Conservation (phyloP, 2,797 vertebrate species). For the Hippocampus kuda region DNA sequence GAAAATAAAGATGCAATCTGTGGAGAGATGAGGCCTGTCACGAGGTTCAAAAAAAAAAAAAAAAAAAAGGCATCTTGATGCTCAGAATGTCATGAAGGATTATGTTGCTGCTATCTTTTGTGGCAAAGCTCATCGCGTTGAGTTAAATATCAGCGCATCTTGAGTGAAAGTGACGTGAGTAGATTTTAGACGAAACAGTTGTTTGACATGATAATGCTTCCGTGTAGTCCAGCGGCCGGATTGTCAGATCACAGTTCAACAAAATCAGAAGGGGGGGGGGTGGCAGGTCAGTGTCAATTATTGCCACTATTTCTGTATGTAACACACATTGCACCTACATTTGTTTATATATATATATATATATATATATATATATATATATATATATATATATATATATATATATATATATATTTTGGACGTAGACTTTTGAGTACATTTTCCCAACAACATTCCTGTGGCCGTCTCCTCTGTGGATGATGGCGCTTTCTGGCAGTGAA, state of each 20-base stretch:
- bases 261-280: neutral
- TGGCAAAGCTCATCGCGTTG: neutral
- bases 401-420: no score
- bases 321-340: no score
- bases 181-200: neutral
- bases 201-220: neutral
- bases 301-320: no score
- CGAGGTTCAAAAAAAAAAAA: no score
- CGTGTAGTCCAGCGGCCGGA: neutral
- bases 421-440: neutral
- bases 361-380: no score
- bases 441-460: neutral
- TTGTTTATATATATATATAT: no score
- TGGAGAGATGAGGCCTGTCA: constrained; percentile 15
- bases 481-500: neutral
- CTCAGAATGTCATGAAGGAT: neutral
- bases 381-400: no score
- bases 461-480: no score
- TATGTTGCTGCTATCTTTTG: neutral
- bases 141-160: neutral
- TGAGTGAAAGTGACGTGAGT: neutral
- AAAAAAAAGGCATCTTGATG: constrained; percentile 10
- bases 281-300: no score
- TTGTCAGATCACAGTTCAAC: neutral
- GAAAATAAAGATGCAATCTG: constrained; percentile 24